Percentiles rank a stretch among this genome's conserved stretches.
phyloP scores from a whole-genome alignment of 2,888 invertebrate species.

The Octonoba sinensis region DNA sequence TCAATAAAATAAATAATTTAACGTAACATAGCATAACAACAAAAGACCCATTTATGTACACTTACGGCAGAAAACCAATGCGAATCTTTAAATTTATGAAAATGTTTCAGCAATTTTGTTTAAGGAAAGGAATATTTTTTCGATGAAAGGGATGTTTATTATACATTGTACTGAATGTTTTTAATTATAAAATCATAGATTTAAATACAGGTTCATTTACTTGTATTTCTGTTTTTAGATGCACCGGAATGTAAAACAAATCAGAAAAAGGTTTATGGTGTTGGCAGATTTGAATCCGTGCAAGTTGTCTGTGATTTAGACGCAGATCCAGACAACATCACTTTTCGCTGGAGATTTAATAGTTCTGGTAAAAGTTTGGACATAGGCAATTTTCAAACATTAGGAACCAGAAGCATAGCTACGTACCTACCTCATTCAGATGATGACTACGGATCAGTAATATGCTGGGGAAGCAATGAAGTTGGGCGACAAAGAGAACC shows the following conservation, averaged over 20 bases:
- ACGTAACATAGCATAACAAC: too few species aligned
- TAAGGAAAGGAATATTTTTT: too few species aligned
- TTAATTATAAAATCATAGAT: too few species aligned
- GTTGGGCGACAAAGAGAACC: constrained; percentile 67
- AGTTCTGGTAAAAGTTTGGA: constrained; percentile 75
- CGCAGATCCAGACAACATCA: constrained; percentile 73
- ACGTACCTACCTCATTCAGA: constrained; percentile 67
- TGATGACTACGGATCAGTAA: constrained; percentile 67
- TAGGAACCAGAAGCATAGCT: constrained; percentile 79
- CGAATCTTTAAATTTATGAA: too few species aligned
- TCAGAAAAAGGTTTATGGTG: constrained; percentile 87
- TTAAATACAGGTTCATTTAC: too few species aligned
- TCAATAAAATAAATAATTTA: too few species aligned
- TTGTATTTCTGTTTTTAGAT: constrained; percentile 74
- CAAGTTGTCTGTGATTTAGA: constrained; percentile 69
- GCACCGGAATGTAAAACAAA: constrained; percentile 89
- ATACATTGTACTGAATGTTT: too few species aligned
- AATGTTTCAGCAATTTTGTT: too few species aligned
- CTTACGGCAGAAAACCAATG: too few species aligned
- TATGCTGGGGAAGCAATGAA: constrained; percentile 67
- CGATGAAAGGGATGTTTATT: too few species aligned
- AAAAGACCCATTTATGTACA: too few species aligned
- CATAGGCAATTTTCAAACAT: constrained; percentile 67
- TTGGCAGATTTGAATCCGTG: constrained; percentile 86
- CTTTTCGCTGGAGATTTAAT: constrained; percentile 94